These are phyloP conservation scores for Yponomeuta malinellus DNA, from an alignment of 2,888 invertebrate genomes.

Conservation along the genomic window DNA sequence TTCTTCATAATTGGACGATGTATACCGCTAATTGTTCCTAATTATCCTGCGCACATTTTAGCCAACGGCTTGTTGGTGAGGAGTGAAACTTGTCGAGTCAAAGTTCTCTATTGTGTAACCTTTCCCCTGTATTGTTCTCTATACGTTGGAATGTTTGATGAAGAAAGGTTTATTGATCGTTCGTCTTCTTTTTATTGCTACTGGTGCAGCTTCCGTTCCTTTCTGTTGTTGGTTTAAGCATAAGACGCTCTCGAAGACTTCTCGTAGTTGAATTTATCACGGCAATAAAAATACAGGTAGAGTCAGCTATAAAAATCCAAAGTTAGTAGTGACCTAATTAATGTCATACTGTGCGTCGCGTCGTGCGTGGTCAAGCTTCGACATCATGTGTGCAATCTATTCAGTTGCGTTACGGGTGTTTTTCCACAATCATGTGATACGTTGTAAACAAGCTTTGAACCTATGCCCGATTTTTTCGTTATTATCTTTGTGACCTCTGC, in stretches of 20 bases:
- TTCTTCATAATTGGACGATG: slow-evolving; percentile 9
- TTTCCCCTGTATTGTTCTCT: neutral
- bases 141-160: neutral
- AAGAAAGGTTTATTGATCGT: neutral
- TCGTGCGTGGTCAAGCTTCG: too few relatives aligned
- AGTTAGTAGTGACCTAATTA: too few relatives aligned
- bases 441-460: too few relatives aligned
- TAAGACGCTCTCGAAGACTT: too few relatives aligned
- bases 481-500: too few relatives aligned
- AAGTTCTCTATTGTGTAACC: neutral
- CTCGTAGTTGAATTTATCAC: neutral
- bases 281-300: neutral
- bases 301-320: too few relatives aligned
- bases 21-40: neutral
- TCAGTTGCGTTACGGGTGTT: too few relatives aligned
- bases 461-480: too few relatives aligned
- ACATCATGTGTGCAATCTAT: too few relatives aligned
- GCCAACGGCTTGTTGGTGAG: neutral
- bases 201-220: neutral
- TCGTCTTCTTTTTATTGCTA: neutral
- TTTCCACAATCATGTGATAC: too few relatives aligned
- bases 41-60: neutral
- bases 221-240: neutral
- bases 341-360: too few relatives aligned
- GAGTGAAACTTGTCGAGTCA: neutral